A percentile compares a stretch with the other conserved stretches of the same genome.
Evolutionary conservation across 1,140 invertebrate species (phyloP).

Genomic region (Riptortus pedestris): DNA sequence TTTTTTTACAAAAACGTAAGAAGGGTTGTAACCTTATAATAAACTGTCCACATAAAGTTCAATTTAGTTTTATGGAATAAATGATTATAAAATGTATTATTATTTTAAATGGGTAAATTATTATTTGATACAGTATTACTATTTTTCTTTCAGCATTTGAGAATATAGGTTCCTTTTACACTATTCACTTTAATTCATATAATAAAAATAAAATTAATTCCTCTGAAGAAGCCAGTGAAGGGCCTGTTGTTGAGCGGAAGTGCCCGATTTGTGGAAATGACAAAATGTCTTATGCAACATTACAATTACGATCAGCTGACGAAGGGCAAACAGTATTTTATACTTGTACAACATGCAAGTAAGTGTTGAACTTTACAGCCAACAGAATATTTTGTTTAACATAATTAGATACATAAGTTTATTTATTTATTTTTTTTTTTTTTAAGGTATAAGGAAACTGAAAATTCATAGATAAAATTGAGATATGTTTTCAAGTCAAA

Average conservation of each 20-base stretch:
- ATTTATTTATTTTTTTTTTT: constrained; percentile 33
- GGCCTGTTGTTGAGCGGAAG: constrained; percentile 71
- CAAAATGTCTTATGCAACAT: constrained; percentile 87
- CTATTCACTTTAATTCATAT: constrained; percentile 54
- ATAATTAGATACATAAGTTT: background rate
- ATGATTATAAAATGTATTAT: no score
- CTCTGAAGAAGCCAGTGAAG: constrained; percentile 47
- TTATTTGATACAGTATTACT: no score
- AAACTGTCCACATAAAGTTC: no score
- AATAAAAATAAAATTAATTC: constrained; percentile 36
- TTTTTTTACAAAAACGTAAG: no score
- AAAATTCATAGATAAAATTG: constrained; percentile 54
- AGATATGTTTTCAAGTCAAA: no score
- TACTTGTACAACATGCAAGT: constrained; percentile 90
- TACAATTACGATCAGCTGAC: constrained; percentile 91
- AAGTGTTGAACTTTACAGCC: constrained; percentile 41
- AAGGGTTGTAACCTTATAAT: no score
- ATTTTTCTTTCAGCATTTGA: constrained; percentile 48
- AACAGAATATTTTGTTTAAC: background rate
- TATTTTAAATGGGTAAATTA: no score
- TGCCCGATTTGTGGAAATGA: constrained; percentile 84
- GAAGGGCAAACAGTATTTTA: constrained; percentile 99
- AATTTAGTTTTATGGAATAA: no score
- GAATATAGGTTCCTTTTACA: constrained; percentile 51
- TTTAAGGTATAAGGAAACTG: constrained; percentile 59